Conservation (phyloP, 2,113 vertebrate species). For the Nipponia nippon region DNA sequence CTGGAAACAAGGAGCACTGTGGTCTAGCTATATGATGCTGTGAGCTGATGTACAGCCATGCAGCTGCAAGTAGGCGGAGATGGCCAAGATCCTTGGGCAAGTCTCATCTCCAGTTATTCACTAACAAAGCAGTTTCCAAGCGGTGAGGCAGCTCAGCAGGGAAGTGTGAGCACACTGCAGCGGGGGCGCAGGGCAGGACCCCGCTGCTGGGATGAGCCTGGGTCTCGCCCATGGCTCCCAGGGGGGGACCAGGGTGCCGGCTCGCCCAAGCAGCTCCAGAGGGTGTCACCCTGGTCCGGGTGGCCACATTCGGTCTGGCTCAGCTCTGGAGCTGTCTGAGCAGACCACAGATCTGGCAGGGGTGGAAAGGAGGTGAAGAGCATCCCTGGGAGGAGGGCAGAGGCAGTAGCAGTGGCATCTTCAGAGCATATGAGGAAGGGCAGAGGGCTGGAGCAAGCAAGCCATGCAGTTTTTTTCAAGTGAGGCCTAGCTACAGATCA, state of each 20-base stretch:
- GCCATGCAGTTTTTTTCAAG: background rate
- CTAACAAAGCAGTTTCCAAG: background rate
- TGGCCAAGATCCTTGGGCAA: background rate
- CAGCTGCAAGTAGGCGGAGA: constrained; percentile 31
- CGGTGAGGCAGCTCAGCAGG: background rate
- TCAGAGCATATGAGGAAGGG: background rate
- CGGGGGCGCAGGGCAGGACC: background rate
- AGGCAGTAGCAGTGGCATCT: background rate
- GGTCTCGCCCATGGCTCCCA: background rate
- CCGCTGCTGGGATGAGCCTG: background rate
- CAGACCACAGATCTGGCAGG: background rate
- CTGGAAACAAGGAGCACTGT: constrained; percentile 18
- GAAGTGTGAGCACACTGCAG: background rate
- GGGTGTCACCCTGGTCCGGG: background rate
- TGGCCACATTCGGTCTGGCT: background rate
- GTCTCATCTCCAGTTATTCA: background rate
- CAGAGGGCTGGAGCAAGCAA: background rate
- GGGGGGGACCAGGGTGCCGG: background rate
- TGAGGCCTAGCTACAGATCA: background rate
- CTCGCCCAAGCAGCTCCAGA: background rate
- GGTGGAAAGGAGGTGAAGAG: background rate
- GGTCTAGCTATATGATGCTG: constrained; percentile 24
- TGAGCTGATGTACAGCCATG: constrained; percentile 2
- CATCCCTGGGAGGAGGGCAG: background rate
- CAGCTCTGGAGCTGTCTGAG: background rate